phyloP scores from a whole-genome alignment of 2,113 vertebrate species.

The Symphodus melops region DNA sequence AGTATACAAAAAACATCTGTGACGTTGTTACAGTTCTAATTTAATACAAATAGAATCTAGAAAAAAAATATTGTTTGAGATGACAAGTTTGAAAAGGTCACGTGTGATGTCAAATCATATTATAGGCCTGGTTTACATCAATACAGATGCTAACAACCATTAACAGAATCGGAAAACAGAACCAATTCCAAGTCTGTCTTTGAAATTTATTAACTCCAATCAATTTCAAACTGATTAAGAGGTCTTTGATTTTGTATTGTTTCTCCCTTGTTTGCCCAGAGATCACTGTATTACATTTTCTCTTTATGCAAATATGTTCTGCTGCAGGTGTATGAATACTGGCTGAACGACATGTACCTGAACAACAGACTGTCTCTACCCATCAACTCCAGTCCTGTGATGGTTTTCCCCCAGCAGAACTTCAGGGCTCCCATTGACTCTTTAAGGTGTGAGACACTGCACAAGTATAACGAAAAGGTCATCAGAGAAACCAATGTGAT shows the following conservation, averaged over 20 bases:
- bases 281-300: no score
- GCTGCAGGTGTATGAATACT: conserved; percentile 91
- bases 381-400: conserved; percentile 93
- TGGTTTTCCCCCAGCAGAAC: conserved; percentile 90
- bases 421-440: conserved; percentile 90
- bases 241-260: background rate
- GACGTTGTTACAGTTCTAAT: no score
- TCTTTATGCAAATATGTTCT: no score
- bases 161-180: background rate
- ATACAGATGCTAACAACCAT: background rate
- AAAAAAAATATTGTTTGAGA: no score
- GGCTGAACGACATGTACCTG: conserved; percentile 98
- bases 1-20: no score
- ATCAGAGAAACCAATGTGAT: background rate
- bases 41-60: no score
- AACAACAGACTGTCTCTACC: conserved; percentile 92
- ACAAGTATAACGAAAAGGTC: background rate
- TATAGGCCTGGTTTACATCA: no score
- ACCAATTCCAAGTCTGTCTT: no score
- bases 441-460: conserved; percentile 84
- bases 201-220: background rate
- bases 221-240: background rate
- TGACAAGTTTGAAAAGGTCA: no score
- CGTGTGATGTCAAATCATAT: no score
- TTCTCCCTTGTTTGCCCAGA: background rate